Base-by-base conservation (phyloP, 2,113 vertebrate species). In the Dipodomys stephensi region DNA sequence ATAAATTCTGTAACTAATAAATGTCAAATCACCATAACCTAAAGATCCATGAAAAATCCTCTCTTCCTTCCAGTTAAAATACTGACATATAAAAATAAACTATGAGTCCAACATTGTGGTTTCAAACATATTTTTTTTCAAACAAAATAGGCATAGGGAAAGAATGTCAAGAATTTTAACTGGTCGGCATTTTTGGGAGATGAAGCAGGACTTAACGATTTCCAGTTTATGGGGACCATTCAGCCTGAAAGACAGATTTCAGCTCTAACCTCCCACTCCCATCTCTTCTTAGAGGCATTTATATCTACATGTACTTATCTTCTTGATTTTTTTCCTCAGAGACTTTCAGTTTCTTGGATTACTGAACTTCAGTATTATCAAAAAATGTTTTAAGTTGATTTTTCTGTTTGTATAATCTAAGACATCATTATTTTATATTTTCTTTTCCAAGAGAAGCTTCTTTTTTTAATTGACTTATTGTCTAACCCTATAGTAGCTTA, bases 161-260 rank as follows among this genome's bases (percentile, higher is more conserved):
- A 91, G 95, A 95, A 97, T 96, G 91, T 92, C 87, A 97, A 94
- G 96, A 93, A 97, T 97, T 83, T 90, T 91, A 95, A 88, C 87
- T 93, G 83, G 65, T 77, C 67, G 91, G 93, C 91, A 72, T 96
- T 96, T 87, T 92, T 96, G 94, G 91, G 84, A 94, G 87, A 82
- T 77, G 60, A 91, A 92, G 67, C 87, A 82, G 76, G 83, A 87
- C 81, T 79, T 91, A 65, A 86, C 76, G 78, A 89, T 94, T 82
- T 87, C 39, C 73, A 87, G 93, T 93, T 94, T 84, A 46, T 28
- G 39, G 49, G 77, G 65, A 68, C 82, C 67, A 27, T 74, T 71
- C 7, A 23, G 68, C 68, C 49, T 84, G 35, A 62, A 92, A 91
- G 86, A 88, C 53, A 68, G 53, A 89, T 87, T 72, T 57, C 68